phyloP scores from a whole-genome alignment of 2,113 vertebrate genomes.

The Nannospalax galili region DNA sequence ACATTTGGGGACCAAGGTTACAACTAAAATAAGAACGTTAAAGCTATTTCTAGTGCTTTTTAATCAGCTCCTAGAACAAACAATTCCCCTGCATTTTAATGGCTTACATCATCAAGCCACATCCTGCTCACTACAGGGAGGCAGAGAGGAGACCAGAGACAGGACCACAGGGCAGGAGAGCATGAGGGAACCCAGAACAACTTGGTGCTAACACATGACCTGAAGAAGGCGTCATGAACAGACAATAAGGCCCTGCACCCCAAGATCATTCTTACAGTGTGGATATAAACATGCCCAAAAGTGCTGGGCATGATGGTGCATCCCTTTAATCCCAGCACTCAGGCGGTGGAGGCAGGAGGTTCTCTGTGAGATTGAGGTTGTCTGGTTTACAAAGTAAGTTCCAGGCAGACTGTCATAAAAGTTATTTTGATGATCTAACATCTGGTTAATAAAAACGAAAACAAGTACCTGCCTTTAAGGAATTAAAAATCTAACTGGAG shows the following conservation, averaged over 20 bases:
- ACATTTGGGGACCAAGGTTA: background rate
- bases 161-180: background rate
- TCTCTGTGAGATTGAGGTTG: too few relatives aligned
- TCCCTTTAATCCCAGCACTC: too few relatives aligned
- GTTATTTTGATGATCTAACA: background rate
- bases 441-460: background rate
- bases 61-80: background rate
- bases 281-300: background rate
- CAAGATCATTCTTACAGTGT: background rate
- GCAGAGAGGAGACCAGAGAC: background rate
- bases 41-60: background rate
- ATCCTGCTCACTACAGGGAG: too few relatives aligned
- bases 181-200: background rate
- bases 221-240: background rate
- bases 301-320: too few relatives aligned
- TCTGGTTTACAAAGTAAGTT: too few relatives aligned
- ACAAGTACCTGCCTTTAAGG: background rate
- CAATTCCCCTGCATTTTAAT: fast-evolving
- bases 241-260: background rate
- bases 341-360: too few relatives aligned
- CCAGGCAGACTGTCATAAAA: background rate
- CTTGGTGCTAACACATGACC: background rate
- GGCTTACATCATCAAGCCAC: too few relatives aligned
- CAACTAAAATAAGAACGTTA: background rate
- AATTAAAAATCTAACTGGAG: background rate